phyloP scores from a whole-genome alignment of 1,140 invertebrate genomes.

The Spodoptera frugiperda region DNA sequence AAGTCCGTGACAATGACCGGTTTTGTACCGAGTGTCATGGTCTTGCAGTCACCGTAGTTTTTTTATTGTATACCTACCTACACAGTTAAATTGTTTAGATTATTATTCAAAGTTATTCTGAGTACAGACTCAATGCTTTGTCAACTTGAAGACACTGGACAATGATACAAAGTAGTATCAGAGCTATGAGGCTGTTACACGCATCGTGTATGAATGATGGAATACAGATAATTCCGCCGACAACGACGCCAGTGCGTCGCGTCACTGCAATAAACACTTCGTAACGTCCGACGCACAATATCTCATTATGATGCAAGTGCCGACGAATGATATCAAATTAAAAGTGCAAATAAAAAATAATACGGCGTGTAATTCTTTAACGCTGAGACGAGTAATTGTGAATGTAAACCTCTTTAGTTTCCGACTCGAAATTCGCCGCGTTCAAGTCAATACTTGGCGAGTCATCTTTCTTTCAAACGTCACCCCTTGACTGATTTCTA shows the following conservation, averaged over 20 bases:
- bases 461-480: constrained; percentile 44
- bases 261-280: constrained; percentile 73
- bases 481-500: constrained; percentile 45
- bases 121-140: constrained; percentile 16
- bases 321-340: constrained; percentile 26
- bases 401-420: constrained; percentile 33
- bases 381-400: constrained; percentile 9
- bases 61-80: background rate
- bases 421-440: constrained; percentile 28
- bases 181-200: constrained; percentile 14
- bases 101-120: background rate
- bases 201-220: constrained; percentile 31
- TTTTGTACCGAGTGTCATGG: constrained; percentile 20
- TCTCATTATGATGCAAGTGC: constrained; percentile 59
- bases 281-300: constrained; percentile 67
- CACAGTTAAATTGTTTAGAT: background rate
- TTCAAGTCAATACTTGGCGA: constrained; percentile 38
- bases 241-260: constrained; percentile 71
- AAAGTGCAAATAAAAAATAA: constrained; percentile 22
- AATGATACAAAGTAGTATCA: constrained; percentile 30
- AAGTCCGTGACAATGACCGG: constrained; percentile 24
- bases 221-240: constrained; percentile 40
- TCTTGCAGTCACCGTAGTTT: background rate
- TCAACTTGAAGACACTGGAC: constrained; percentile 23
- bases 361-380: constrained; percentile 4